Conservation (phyloP, 2,113 vertebrate species). For the Calyptomena viridis region DNA sequence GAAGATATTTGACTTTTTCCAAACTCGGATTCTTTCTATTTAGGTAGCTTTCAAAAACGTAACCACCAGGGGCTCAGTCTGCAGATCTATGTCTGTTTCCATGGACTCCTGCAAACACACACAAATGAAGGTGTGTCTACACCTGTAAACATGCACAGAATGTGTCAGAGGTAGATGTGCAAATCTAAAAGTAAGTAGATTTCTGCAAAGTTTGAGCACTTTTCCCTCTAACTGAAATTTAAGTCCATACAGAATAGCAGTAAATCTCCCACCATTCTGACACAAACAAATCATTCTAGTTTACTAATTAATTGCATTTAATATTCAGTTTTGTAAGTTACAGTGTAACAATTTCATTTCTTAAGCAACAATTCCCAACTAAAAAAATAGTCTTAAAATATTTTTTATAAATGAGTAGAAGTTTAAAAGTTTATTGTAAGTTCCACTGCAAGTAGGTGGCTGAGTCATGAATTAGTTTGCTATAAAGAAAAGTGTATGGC, state of each 20-base stretch:
- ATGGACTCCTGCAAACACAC: background rate
- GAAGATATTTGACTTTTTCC: background rate
- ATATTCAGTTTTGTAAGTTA: conserved; percentile 23
- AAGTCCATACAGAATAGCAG: background rate
- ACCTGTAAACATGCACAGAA: background rate
- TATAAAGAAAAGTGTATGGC: background rate
- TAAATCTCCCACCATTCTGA: background rate
- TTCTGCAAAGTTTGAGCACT: background rate
- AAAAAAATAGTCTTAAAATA: background rate
- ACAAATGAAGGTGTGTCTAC: background rate
- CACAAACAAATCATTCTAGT: background rate
- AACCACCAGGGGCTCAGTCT: background rate
- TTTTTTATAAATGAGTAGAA: conserved; percentile 18
- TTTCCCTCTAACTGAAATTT: background rate
- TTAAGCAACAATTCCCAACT: background rate
- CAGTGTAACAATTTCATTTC: conserved; percentile 29
- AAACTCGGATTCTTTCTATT: background rate
- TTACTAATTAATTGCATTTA: conserved; percentile 33
- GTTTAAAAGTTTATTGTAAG: conserved; percentile 26
- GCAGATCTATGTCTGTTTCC: background rate
- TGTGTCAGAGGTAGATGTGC: background rate
- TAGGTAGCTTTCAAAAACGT: background rate
- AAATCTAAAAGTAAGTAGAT: background rate
- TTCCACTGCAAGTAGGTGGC: conserved; percentile 31
- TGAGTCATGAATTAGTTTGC: conserved; percentile 47